Base-by-base conservation (phyloP, 2,888 invertebrate genomes). In the Netelia melanura region DNA sequence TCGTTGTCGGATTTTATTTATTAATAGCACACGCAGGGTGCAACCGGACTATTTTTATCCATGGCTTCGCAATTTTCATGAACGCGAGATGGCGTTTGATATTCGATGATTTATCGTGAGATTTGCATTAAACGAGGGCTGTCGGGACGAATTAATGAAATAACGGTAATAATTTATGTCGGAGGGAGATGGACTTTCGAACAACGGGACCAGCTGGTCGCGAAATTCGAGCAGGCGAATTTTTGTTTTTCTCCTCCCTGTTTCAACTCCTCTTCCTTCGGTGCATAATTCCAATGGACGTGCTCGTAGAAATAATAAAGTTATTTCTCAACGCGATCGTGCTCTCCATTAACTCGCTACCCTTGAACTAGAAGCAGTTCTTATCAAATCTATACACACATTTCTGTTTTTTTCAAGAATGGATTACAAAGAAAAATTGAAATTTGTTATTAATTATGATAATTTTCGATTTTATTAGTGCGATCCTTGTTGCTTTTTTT, bases 241-340 rank as follows among this genome's bases (percentile, higher is more conserved):
- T 83, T 74, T 74, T 74, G 30, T 58, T 68, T 54, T 30, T 68
- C 68, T 14, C 21, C 11, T 11, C 25, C 62, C 25, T 1, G 8
- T 30, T 6, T 6, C 38, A 38, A 38, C 61, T 30, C 78, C 68
- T 14, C 21, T 6, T 23, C 25, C 62, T 25, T 67, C 38, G 25
- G 5, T 64, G 70, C 67, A 77, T 68, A 64, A 78, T 81, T 81
- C 62, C 38, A 70, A 67, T 84, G 72, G 78, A 78, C 81, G 58
- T 77, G 62, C 79, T 83, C 71, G 65, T 84, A 64, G 74, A 74
- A 78, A 68, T 68, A 68, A 72, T 68, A 62, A 84, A 81, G 74
- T 77, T 76, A 48, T 54, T 71, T 64, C 72, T 75, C 79, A 83
- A 79, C 75, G 75, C 68, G 74, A 81, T 74, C 77, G 43, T 68